These are phyloP conservation scores for Coccyzus lansbergi DNA, from an alignment of 2,797 vertebrate genomes.

Conservation along the genomic window DNA sequence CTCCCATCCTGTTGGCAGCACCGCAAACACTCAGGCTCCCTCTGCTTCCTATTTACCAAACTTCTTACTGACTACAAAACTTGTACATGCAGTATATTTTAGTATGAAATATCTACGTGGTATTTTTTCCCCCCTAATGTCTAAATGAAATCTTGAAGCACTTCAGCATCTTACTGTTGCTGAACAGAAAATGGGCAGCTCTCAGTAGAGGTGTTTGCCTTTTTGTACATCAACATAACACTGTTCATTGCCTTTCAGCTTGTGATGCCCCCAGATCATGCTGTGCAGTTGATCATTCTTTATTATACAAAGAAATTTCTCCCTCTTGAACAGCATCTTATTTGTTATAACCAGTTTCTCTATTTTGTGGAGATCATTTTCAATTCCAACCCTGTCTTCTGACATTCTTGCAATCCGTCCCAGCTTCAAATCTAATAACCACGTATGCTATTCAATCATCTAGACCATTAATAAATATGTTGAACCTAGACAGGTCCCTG, in stretches of 20 bases:
- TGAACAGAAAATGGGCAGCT: neutral
- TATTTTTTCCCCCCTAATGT: neutral
- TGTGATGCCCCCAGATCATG: neutral
- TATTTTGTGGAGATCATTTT: neutral
- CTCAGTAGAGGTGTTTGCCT: neutral
- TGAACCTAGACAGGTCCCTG: neutral
- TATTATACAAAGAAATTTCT: neutral
- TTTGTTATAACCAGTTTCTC: neutral
- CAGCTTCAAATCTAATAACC: neutral
- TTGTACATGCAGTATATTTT: neutral
- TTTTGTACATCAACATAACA: neutral
- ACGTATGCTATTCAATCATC: neutral
- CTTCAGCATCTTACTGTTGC: neutral
- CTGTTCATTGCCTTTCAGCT: neutral
- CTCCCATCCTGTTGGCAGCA: neutral
- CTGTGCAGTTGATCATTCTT: neutral
- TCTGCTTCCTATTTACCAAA: neutral
- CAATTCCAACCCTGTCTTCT: neutral
- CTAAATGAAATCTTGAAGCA: neutral
- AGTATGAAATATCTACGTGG: no score
- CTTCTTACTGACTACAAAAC: neutral
- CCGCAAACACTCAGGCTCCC: rapidly evolving
- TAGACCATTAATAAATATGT: neutral
- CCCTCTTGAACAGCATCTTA: neutral
- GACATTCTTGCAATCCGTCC: neutral